Percentiles rank a stretch among this genome's conserved stretches.
Conservation (phyloP, 2,888 invertebrate genomes). For the Mythimna loreyi region DNA sequence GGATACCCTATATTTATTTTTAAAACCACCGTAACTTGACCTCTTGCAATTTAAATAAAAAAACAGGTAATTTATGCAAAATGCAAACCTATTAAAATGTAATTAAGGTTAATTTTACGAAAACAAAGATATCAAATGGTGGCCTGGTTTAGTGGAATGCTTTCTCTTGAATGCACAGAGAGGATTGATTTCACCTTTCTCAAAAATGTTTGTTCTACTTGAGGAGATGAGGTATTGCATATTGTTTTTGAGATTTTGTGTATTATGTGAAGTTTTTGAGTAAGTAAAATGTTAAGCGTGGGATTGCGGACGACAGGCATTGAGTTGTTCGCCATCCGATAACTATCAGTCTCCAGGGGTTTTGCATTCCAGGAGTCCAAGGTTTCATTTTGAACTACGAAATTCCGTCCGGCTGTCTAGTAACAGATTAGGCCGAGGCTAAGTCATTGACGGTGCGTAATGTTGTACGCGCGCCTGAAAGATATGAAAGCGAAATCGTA, state of each 20-base stretch:
- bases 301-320: too few relatives aligned
- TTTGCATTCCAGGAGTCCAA: too few relatives aligned
- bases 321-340: too few relatives aligned
- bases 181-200: constrained; percentile 40
- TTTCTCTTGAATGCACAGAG: constrained; percentile 47
- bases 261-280: constrained; percentile 4
- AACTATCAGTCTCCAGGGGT: too few relatives aligned
- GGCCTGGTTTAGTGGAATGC: constrained; percentile 31
- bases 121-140: constrained; percentile 49
- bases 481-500: too few relatives aligned
- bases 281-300: neutral
- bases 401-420: too few relatives aligned
- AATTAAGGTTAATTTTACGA: constrained; percentile 60
- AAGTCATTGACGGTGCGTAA: too few relatives aligned
- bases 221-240: neutral
- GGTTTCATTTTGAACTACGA: too few relatives aligned
- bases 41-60: constrained; percentile 42
- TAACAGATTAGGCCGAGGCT: too few relatives aligned
- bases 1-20: rapidly evolving
- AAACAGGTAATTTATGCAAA: constrained; percentile 43
- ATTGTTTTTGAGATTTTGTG: neutral
- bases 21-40: constrained; percentile 3
- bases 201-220: constrained; percentile 29
- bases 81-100: constrained; percentile 43
- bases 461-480: too few relatives aligned